These are phyloP conservation scores for Tinea trinotella DNA, from an alignment of 2,888 invertebrate species.

Conservation along the genomic window DNA sequence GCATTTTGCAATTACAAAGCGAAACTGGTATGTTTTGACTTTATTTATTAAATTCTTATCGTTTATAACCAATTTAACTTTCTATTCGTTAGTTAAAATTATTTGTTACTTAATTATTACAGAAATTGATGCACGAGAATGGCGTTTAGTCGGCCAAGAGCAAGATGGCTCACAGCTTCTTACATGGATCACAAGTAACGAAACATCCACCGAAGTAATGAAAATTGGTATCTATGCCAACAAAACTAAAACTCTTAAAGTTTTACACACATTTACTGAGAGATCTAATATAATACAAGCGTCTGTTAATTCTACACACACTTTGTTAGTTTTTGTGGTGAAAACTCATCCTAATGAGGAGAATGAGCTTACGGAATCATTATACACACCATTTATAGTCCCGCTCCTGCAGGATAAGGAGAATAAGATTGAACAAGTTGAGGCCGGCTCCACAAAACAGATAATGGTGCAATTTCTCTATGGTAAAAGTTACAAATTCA, in stretches of 20 bases:
- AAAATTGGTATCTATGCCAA: conserved; percentile 76
- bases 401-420: conserved; percentile 65
- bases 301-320: conserved; percentile 79
- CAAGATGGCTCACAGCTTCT: conserved; percentile 81
- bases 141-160: conserved; percentile 87
- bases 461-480: conserved; percentile 86
- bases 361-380: conserved; percentile 36
- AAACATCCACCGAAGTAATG: conserved; percentile 38
- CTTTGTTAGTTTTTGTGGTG: conserved; percentile 77
- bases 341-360: conserved; percentile 62
- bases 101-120: conserved; percentile 28
- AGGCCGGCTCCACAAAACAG: conserved; percentile 77
- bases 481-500: conserved; percentile 68
- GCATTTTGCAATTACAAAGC: conserved; percentile 60
- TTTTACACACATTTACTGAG: conserved; percentile 75
- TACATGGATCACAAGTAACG: conserved; percentile 73
- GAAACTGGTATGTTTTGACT: conserved; percentile 52
- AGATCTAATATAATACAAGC: conserved; percentile 83
- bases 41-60: conserved; percentile 20
- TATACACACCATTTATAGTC: conserved; percentile 77
- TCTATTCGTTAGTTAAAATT: not conserved
- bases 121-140: conserved; percentile 79
- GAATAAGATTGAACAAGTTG: conserved; percentile 44
- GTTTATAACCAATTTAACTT: not conserved
- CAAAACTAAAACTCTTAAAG: conserved; percentile 70